These are phyloP conservation scores for Shargacucullia verbasci DNA, from an alignment of 2,888 invertebrate species.

Conservation along the genomic window DNA sequence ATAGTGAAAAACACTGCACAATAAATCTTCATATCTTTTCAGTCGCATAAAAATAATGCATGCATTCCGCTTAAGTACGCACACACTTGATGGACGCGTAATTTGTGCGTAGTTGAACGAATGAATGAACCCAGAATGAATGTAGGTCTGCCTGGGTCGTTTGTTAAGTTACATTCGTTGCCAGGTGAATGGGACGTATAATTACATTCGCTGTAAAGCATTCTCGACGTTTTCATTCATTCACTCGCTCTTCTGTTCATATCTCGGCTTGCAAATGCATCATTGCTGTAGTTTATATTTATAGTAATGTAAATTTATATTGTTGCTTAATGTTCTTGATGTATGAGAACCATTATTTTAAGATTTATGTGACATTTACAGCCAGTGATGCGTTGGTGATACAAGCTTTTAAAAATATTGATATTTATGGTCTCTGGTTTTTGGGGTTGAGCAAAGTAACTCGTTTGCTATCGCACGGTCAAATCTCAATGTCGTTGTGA, in stretches of 20 bases:
- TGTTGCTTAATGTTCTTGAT: slow-evolving; percentile 24
- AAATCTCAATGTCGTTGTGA: slow-evolving; percentile 8
- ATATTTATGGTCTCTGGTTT: slow-evolving; percentile 14
- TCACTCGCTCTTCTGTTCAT: slow-evolving; percentile 56
- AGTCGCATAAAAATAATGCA: slow-evolving; percentile 38
- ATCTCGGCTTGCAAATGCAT: slow-evolving; percentile 43
- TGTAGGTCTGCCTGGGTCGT: slow-evolving; percentile 51
- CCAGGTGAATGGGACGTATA: slow-evolving; percentile 71
- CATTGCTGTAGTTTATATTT: slow-evolving; percentile 37
- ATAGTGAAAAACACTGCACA: slow-evolving; percentile 11
- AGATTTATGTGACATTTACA: slow-evolving; percentile 49
- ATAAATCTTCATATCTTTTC: slow-evolving; percentile 10
- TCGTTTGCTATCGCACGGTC: slow-evolving; percentile 4
- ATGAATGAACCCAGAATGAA: slow-evolving; percentile 54
- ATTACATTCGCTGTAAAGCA: slow-evolving; percentile 72
- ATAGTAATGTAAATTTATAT: slow-evolving; percentile 17
- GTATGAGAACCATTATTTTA: slow-evolving; percentile 36
- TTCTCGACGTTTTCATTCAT: slow-evolving; percentile 64
- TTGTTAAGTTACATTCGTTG: slow-evolving; percentile 57
- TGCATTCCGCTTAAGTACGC: slow-evolving; percentile 47
- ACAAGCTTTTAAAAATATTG: slow-evolving; percentile 26
- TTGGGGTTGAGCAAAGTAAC: neutral
- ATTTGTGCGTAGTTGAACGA: slow-evolving; percentile 55
- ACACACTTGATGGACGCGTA: slow-evolving; percentile 37
- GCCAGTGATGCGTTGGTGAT: slow-evolving; percentile 37